Evolutionary conservation across 1,140 invertebrate genomes (phyloP), one percentile per base, ranked within the genome.

Genomic region (Olivierus martensii): DNA sequence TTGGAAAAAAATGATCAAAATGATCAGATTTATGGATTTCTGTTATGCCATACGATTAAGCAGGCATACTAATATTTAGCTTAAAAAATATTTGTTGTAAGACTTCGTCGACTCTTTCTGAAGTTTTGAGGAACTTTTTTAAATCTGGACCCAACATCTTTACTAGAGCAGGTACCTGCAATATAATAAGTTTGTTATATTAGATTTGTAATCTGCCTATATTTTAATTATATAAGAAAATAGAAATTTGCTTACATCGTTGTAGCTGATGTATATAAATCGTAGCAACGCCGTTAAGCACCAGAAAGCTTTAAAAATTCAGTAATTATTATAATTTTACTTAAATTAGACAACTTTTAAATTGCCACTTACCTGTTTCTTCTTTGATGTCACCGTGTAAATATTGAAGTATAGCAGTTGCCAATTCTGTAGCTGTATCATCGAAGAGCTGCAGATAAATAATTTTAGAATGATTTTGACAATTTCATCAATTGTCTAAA

Each of bases 371-470:
- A 62, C 63, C 70, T 49, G 84, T 78, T 61, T 89, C 83, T 71
- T 92, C 88, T 1, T 73, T 71, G 3, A 85, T 83, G 63, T 78
- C 83, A 45, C 75, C 75, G 59, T 82, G 82, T 70, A 91, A 81
- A 70, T 81, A 90, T 73, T 93, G 88, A 18, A 92, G 76, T 57
- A 91, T 71, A n/a, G 88, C 88, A 82, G 91, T 89, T 14, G 87
- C 80, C 59, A 94, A 67, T 69, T 94, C 89, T 17, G 90, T 85
- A 34, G 88, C 87, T 14, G 91, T 82, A 65, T 94, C 89, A 67
- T 94, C 89, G 68, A 92, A 93, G 15, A 92, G 84, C 87, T 91
- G 75, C 83, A 84, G 83, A 84, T 91, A 78, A 88, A 14, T 15
- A 28, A 15, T 11, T 37, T 36, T 49, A 28, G 9, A 9, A 6